These are phyloP conservation scores for Nemotelus nigrinus DNA, from an alignment of 2,888 invertebrate species.

Conservation along the genomic window DNA sequence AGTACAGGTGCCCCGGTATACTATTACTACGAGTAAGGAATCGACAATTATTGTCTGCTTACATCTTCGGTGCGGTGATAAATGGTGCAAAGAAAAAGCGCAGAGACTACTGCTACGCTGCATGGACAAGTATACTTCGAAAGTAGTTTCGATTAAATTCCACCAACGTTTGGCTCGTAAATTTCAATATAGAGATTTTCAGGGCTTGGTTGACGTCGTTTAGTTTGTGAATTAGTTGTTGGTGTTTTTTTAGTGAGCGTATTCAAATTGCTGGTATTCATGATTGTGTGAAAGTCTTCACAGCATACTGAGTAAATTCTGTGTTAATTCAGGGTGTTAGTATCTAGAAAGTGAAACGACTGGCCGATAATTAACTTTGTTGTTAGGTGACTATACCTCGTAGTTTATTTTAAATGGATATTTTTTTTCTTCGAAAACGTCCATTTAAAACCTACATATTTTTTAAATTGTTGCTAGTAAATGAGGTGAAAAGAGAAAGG, in stretches of 20 bases:
- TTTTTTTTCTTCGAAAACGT: too few species aligned
- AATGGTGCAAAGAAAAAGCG: constrained; percentile 9
- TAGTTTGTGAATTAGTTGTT: constrained; percentile 14
- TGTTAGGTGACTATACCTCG: too few species aligned
- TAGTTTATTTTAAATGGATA: too few species aligned
- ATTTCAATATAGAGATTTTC: constrained; percentile 12
- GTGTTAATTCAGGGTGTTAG: too few species aligned
- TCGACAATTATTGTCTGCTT: constrained; percentile 39
- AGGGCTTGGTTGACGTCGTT: neutral
- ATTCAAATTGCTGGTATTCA: constrained; percentile 2
- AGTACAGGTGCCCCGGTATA: neutral
- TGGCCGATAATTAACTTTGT: too few species aligned
- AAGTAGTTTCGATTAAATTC: neutral
- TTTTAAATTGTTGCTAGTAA: too few species aligned
- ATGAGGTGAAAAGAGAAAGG: too few species aligned
- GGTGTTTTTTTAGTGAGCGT: neutral
- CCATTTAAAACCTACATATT: too few species aligned
- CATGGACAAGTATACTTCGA: neutral
- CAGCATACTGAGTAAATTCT: too few species aligned
- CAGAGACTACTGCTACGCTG: neutral
- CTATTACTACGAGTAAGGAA: constrained; percentile 23
- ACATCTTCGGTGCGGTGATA: constrained; percentile 39
- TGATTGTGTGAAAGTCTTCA: neutral
- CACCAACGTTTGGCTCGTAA: neutral
- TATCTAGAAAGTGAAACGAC: too few species aligned